These are phyloP conservation scores for Glandiceps talaboti DNA, from an alignment of 53 echinoderm and acorn worm species.

Conservation along the genomic window DNA sequence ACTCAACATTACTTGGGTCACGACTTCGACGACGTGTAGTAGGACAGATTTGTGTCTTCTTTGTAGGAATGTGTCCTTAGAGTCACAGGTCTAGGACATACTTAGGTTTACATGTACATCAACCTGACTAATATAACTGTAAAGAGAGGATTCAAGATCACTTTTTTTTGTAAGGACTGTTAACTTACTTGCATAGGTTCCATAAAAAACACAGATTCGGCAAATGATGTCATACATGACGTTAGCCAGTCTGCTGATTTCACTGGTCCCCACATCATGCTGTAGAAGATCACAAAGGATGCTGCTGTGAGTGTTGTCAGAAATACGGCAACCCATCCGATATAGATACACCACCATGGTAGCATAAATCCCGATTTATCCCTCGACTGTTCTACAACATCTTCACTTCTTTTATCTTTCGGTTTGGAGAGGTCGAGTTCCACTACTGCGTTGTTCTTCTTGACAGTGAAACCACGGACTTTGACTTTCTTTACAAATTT, in stretches of 20 bases:
- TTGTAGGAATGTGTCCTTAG: too few relatives aligned
- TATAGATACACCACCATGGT: conserved; percentile 57
- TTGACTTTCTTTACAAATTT: too few relatives aligned
- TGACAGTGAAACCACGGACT: neutral
- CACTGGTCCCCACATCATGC: conserved; percentile 48
- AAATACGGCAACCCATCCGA: conserved; percentile 37
- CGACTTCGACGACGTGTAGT: too few relatives aligned
- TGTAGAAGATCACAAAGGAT: conserved; percentile 53
- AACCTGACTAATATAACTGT: too few relatives aligned
- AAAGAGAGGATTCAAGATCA: too few relatives aligned
- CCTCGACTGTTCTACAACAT: too few relatives aligned
- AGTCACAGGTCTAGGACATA: too few relatives aligned
- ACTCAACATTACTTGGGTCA: too few relatives aligned
- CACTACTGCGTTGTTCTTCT: neutral
- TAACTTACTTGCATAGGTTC: conserved; percentile 52
- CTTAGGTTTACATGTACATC: too few relatives aligned
- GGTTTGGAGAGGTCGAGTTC: neutral
- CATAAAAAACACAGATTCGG: conserved; percentile 54
- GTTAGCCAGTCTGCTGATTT: conserved; percentile 47
- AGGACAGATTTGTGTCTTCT: too few relatives aligned
- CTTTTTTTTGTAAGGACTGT: too few relatives aligned
- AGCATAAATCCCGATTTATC: conserved; percentile 32
- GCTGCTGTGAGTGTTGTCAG: conserved; percentile 31
- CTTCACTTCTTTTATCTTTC: too few relatives aligned
- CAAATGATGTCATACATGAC: conserved; percentile 46